phyloP scores from a whole-genome alignment of 64 coral and sea anemone genomes.

The Stylophora pistillata region DNA sequence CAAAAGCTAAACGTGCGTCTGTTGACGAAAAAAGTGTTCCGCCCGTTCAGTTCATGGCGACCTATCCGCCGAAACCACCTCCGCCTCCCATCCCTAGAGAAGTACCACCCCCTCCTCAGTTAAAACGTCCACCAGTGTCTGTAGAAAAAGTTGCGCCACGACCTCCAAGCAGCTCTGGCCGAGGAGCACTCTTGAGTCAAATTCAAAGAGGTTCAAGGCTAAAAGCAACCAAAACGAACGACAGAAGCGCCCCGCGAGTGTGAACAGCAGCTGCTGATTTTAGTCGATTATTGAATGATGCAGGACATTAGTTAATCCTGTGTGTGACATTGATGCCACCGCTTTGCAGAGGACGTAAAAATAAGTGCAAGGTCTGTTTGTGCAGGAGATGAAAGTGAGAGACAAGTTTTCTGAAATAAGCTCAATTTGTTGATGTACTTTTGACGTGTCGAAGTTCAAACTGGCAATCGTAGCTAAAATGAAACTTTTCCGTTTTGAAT shows the following conservation, averaged over 20 bases:
- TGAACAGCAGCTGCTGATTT: background rate
- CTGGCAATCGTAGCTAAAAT: no score
- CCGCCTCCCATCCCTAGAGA: slow-evolving; percentile 18
- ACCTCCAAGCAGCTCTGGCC: background rate
- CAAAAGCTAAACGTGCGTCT: slow-evolving; percentile 6
- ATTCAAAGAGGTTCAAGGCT: slow-evolving; percentile 52
- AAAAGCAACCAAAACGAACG: slow-evolving; percentile 31
- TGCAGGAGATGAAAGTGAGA: no score
- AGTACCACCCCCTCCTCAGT: slow-evolving; percentile 3
- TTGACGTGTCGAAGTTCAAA: no score
- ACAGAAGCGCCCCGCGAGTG: slow-evolving; percentile 55
- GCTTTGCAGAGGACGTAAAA: no score
- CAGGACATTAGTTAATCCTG: background rate
- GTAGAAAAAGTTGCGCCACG: background rate
- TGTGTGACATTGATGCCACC: background rate
- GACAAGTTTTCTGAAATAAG: no score
- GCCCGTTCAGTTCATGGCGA: background rate
- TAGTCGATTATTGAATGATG: background rate
- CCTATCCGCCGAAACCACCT: slow-evolving; percentile 14
- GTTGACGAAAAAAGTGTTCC: background rate
- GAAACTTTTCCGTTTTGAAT: no score
- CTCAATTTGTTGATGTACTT: no score
- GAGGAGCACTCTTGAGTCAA: slow-evolving; percentile 38
- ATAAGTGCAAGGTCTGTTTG: no score
- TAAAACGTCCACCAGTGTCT: background rate